Conservation (phyloP, 2,888 invertebrate species). For the Cryptops parisi region DNA sequence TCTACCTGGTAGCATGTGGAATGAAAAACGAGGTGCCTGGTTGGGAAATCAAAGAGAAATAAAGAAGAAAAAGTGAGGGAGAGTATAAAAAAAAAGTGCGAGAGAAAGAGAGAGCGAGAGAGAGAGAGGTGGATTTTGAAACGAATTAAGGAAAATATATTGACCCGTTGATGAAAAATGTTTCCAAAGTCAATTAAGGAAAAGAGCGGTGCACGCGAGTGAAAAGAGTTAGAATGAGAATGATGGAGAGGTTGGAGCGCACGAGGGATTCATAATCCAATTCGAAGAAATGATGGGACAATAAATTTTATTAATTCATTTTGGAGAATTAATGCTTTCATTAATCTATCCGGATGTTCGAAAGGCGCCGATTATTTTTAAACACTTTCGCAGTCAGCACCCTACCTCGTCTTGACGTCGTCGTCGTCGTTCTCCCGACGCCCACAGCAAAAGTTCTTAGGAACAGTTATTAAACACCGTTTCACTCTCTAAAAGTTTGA, state of each 20-base stretch:
- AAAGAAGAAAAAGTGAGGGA: no score
- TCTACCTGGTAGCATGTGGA: no score
- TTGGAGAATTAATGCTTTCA: neutral
- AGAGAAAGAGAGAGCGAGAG: neutral
- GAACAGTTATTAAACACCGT: no score
- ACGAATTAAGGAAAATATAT: no score
- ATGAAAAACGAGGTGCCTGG: no score
- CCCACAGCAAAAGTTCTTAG: no score
- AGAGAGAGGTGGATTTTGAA: no score
- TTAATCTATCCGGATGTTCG: neutral
- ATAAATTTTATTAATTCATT: neutral
- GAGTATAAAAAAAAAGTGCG: neutral
- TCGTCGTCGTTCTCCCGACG: no score
- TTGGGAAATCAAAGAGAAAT: no score
- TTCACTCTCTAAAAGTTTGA: no score
- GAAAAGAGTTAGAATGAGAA: neutral
- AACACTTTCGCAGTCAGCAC: neutral
- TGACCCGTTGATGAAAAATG: no score
- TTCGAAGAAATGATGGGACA: neutral
- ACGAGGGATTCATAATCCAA: neutral
- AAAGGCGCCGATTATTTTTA: neutral
- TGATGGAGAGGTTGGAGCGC: neutral
- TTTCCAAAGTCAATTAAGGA: neutral
- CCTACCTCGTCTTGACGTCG: neutral
- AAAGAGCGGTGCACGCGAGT: neutral